Evolutionary conservation across 2,113 vertebrate species (phyloP).

Genomic region (Vidua chalybeata): DNA sequence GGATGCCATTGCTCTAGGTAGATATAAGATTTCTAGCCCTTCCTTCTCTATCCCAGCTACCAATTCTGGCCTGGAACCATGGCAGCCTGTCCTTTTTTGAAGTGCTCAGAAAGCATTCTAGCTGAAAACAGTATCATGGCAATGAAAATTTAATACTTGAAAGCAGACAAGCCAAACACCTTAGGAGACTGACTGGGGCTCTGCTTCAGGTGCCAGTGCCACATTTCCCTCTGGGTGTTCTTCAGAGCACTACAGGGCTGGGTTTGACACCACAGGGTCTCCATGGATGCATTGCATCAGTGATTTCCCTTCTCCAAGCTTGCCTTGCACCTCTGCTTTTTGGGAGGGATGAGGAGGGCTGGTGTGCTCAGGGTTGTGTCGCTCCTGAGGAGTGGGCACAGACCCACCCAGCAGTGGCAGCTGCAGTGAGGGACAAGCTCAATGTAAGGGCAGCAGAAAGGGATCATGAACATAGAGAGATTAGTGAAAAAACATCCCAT

Average conservation of each 20-base stretch:
- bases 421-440: not conserved
- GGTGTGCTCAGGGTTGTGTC: fast-evolving
- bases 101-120: not conserved
- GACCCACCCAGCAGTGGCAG: no score
- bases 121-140: not conserved
- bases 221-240: not conserved
- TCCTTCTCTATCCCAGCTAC: not conserved
- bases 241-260: not conserved
- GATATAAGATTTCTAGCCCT: not conserved
- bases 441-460: not conserved
- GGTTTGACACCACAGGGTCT: not conserved
- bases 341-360: not conserved
- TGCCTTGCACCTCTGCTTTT: no score
- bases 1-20: not conserved
- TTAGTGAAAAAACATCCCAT: not conserved
- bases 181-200: not conserved
- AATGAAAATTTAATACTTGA: not conserved
- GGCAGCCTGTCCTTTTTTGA: not conserved
- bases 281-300: fast-evolving
- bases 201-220: not conserved
- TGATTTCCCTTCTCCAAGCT: not conserved
- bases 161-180: not conserved
- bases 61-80: not conserved
- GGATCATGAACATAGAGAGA: not conserved
- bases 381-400: no score